A percentile compares a stretch with the other conserved stretches of the same genome.
These are phyloP conservation scores for Ecliptopera silaceata DNA, from an alignment of 2,888 invertebrate species.

Conservation along the genomic window DNA sequence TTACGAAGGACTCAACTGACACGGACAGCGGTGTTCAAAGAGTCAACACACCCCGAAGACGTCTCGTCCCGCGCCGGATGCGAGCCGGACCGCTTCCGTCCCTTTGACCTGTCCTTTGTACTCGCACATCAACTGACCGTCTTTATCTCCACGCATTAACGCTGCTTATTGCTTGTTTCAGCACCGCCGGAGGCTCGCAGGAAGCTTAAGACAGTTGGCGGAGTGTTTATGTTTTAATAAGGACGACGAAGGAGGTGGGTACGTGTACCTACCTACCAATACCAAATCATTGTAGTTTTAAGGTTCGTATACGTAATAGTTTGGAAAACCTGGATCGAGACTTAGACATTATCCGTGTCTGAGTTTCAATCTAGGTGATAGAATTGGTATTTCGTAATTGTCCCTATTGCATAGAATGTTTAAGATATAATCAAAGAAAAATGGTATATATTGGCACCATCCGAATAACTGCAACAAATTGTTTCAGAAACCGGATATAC, in stretches of 20 bases:
- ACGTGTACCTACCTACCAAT: background rate
- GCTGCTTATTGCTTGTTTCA: constrained; percentile 43
- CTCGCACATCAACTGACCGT: constrained; percentile 56
- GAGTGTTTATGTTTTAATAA: constrained; percentile 47
- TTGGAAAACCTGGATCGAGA: no score
- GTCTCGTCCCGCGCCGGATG: constrained; percentile 64
- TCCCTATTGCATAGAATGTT: no score
- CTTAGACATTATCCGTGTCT: no score
- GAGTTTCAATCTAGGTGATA: no score
- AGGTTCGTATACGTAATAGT: no score
- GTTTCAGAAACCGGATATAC: constrained; percentile 40
- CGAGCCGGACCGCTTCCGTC: constrained; percentile 74
- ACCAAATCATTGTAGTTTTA: background rate
- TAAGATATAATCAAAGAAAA: no score
- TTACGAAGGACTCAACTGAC: constrained; percentile 33
- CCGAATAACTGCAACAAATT: background rate
- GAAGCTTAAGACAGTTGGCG: constrained; percentile 62
- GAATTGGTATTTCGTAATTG: no score
- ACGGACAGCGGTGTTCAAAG: constrained; percentile 34
- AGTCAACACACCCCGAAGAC: constrained; percentile 58
- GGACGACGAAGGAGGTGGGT: constrained; percentile 25
- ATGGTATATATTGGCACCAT: no score
- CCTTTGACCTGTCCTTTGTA: constrained; percentile 75
- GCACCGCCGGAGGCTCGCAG: constrained; percentile 54
- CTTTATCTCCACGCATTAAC: constrained; percentile 41